Conservation (phyloP, 2,113 vertebrate genomes). For the Microcebus lehilahytsara region DNA sequence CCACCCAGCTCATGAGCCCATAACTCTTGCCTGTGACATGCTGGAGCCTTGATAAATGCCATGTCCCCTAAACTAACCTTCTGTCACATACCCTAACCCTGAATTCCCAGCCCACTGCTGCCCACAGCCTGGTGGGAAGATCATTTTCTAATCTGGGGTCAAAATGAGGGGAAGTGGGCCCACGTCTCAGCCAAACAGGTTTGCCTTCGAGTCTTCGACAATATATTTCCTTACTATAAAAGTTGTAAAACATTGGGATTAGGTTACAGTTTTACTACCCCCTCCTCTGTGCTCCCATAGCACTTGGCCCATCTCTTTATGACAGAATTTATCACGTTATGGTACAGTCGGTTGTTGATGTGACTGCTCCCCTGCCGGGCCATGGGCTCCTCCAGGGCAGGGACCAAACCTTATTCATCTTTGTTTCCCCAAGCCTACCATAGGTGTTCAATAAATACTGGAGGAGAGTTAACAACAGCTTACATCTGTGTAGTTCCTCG, state of each 20-base stretch:
- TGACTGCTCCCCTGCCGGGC: constrained; percentile 32
- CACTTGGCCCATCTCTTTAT: constrained; percentile 40
- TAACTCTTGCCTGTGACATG: background rate
- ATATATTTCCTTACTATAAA: constrained; percentile 66
- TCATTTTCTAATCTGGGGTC: constrained; percentile 41
- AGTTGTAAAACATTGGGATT: constrained; percentile 58
- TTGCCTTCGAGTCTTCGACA: constrained; percentile 48
- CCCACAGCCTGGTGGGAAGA: background rate
- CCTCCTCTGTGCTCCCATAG: constrained; percentile 39
- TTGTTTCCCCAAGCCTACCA: constrained; percentile 49
- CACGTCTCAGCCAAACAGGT: constrained; percentile 8
- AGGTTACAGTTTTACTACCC: constrained; percentile 51
- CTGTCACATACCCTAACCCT: background rate
- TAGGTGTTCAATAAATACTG: constrained; percentile 60
- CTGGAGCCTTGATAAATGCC: background rate
- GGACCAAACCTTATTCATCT: constrained; percentile 53
- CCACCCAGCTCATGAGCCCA: background rate
- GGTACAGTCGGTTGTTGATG: constrained; percentile 23
- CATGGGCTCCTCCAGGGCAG: constrained; percentile 29
- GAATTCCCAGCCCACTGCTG: background rate
- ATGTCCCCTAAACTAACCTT: background rate
- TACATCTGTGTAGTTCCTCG: constrained; percentile 46
- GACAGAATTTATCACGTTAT: constrained; percentile 62
- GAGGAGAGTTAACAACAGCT: constrained; percentile 39
- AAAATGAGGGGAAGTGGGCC: constrained; percentile 53